Evolutionary conservation across 1,140 invertebrate species (phyloP).

Genomic region (Psix sp.): DNA sequence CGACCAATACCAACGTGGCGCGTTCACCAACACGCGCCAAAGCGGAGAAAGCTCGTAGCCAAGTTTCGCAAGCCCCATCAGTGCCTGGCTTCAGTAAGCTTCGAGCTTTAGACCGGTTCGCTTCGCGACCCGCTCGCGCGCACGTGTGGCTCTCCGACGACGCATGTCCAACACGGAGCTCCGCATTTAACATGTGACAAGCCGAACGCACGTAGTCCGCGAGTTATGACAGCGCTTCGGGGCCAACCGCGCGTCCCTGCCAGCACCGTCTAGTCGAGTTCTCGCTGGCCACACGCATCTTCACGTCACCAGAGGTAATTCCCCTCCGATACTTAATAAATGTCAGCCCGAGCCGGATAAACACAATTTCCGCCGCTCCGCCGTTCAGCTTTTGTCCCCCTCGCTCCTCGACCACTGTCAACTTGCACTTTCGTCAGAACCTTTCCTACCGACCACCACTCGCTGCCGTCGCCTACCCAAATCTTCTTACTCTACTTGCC

Average conservation of each 20-base stretch:
- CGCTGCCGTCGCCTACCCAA: too few species aligned
- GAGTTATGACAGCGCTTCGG: constrained; percentile 9
- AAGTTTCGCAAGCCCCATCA: constrained; percentile 60
- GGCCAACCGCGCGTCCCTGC: neutral
- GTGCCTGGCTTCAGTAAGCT: constrained; percentile 54
- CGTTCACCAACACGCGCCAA: constrained; percentile 49
- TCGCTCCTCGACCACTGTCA: too few species aligned
- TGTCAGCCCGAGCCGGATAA: constrained; percentile 12
- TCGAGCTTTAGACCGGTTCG: constrained; percentile 58
- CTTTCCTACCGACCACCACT: neutral
- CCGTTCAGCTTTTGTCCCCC: neutral
- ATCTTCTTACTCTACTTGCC: too few species aligned
- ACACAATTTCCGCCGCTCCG: constrained; percentile 17
- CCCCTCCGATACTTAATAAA: constrained; percentile 26
- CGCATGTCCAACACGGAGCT: constrained; percentile 20
- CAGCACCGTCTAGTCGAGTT: neutral
- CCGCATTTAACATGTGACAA: constrained; percentile 28
- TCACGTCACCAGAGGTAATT: constrained; percentile 39
- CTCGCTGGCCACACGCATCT: constrained; percentile 18
- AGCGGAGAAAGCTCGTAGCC: constrained; percentile 51
- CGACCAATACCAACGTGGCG: constrained; percentile 57
- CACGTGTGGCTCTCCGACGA: neutral
- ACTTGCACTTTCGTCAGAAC: neutral
- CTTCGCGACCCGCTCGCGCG: constrained; percentile 13
- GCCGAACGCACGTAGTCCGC: too few species aligned